A percentile compares a stretch with the other conserved stretches of the same genome.
phyloP scores from a whole-genome alignment of 2,113 vertebrate species.

The Hemicordylus capensis region DNA sequence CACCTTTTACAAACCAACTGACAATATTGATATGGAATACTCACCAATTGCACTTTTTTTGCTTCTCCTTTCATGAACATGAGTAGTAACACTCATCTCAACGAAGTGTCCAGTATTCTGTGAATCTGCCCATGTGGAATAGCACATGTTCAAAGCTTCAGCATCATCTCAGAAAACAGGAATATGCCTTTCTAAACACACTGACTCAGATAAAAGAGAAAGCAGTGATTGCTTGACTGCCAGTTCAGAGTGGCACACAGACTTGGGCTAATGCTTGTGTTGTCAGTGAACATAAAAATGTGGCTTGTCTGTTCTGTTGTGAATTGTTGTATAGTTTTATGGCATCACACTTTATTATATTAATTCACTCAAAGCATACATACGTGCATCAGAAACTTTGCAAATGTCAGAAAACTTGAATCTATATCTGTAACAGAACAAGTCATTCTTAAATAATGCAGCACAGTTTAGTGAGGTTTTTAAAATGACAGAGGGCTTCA shows the following conservation, averaged over 20 bases:
- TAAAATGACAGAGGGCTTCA: conserved; percentile 33
- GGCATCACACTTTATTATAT: conserved; percentile 50
- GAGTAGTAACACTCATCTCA: not conserved
- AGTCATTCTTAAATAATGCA: conserved; percentile 33
- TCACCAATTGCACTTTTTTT: not conserved
- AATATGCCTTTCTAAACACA: conserved; percentile 11
- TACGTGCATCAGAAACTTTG: conserved; percentile 56
- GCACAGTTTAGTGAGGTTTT: conserved; percentile 39
- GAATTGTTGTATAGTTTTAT: conserved; percentile 44
- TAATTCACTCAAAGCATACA: conserved; percentile 49
- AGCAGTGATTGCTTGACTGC: conserved; percentile 10
- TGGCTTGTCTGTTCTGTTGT: conserved; percentile 12
- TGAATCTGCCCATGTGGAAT: not conserved
- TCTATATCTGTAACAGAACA: conserved; percentile 45
- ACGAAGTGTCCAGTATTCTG: not conserved
- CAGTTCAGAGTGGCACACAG: conserved; percentile 9
- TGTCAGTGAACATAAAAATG: not conserved
- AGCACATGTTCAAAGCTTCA: not conserved
- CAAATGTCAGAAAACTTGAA: conserved; percentile 40
- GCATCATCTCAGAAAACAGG: not conserved
- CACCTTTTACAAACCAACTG: not conserved
- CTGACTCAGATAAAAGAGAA: conserved; percentile 10
- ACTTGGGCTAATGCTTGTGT: not conserved
- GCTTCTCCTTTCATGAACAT: not conserved
- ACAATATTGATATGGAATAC: not conserved